These are phyloP conservation scores for Cnemophilus loriae DNA, from an alignment of 2,113 vertebrate genomes.

Conservation along the genomic window DNA sequence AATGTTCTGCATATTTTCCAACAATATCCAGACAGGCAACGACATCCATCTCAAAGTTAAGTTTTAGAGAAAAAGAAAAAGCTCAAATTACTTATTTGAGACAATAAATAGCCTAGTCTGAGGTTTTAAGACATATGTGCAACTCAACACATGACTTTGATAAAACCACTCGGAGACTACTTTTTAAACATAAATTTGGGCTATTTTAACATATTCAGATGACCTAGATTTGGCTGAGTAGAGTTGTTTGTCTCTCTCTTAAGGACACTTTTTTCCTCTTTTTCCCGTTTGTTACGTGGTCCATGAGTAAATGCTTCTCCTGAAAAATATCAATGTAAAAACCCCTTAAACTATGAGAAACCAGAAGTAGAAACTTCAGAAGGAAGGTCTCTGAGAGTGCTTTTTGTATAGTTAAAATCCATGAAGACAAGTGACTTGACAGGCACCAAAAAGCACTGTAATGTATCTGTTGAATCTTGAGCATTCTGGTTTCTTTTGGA, in stretches of 20 bases:
- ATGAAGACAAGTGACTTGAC: neutral
- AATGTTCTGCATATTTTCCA: neutral
- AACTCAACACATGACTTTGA: neutral
- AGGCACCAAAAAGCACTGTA: accelerated
- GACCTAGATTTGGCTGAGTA: neutral
- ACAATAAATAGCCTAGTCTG: neutral
- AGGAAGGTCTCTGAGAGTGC: neutral
- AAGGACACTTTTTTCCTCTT: neutral
- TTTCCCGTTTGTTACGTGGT: neutral
- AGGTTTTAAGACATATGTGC: neutral
- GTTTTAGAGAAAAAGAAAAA: neutral
- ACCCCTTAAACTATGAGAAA: neutral
- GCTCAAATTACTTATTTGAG: neutral
- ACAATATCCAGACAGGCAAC: neutral
- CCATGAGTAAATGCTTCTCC: neutral
- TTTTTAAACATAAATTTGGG: neutral
- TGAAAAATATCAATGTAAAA: neutral
- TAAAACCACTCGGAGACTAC: neutral
- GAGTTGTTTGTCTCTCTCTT: neutral
- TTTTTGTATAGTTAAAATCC: neutral
- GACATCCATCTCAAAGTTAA: neutral
- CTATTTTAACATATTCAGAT: neutral
- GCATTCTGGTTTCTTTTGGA: neutral
- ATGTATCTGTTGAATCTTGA: neutral
- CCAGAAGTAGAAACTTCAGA: neutral